Evolutionary conservation across 2,888 invertebrate genomes (phyloP).

Genomic region (Leuctra nigra): DNA sequence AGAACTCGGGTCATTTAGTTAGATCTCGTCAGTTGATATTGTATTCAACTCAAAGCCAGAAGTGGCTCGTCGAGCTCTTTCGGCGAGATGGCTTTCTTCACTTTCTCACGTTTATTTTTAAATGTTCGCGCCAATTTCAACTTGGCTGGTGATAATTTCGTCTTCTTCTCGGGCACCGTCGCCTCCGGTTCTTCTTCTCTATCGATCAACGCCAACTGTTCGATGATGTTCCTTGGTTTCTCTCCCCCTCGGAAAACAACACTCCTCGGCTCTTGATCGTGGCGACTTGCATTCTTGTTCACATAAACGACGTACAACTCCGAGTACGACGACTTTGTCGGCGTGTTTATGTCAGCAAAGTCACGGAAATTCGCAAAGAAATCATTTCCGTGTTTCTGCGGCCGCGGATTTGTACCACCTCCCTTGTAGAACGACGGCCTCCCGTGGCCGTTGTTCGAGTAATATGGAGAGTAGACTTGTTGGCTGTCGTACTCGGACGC

Average conservation of each 20-base stretch:
- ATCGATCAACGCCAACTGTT: constrained; percentile 68
- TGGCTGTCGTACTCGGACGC: constrained; percentile 37
- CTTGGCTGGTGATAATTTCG: constrained; percentile 54
- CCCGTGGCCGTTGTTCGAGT: constrained; percentile 64
- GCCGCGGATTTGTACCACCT: constrained; percentile 58
- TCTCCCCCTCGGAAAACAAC: constrained; percentile 11
- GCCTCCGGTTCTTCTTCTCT: constrained; percentile 35
- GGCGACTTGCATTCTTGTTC: constrained; percentile 59
- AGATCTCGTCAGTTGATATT: too few species aligned
- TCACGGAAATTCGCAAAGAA: constrained; percentile 87
- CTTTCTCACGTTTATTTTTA: constrained; percentile 16
- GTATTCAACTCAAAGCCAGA: constrained; percentile 56
- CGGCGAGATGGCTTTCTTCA: constrained; percentile 32
- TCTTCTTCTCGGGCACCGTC: constrained; percentile 26
- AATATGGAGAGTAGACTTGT: constrained; percentile 46
- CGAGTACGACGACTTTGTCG: constrained; percentile 73
- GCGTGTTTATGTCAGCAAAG: constrained; percentile 83
- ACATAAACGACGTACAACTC: constrained; percentile 79
- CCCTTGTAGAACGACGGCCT: constrained; percentile 52
- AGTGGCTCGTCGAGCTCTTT: constrained; percentile 58
- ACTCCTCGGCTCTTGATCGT: constrained; percentile 16
- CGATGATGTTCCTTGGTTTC: constrained; percentile 67
- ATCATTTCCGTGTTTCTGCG: constrained; percentile 60
- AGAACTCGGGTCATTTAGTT: too few species aligned
- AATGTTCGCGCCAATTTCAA: constrained; percentile 50